Evolutionary conservation across 2,888 invertebrate species (phyloP), one percentile per base, ranked within the genome.

Genomic region (Mythimna vitellina): DNA sequence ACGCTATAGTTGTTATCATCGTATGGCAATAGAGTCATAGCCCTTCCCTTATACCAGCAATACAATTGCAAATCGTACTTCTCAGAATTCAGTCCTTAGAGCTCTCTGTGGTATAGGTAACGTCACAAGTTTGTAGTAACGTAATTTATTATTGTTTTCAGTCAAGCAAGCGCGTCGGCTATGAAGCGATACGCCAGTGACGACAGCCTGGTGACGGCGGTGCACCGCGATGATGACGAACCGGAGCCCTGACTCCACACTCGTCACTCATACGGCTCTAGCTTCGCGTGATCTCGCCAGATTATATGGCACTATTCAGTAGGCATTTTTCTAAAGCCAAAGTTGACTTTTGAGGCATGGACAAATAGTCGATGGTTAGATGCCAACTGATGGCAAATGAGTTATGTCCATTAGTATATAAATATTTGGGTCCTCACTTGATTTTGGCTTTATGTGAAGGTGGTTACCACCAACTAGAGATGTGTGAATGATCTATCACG

Each of bases 121-220:
- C 20, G 32, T 57, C n/a, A 32, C 17, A 57, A 10, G n/a, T 56
- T 57, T n/a, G n/a, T 8, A 7, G 14, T 22, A 22, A 58, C 10
- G 9, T 25, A 20, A 56, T 78, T 14, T 38, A 12, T 53, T 12
- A 22, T 57, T 65, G 64, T 25, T 91, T 91, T 54, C 90, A 96
- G 95, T 67, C 93, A 94, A 87, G 92, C 92, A 20, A 95, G 94
- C 76, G 92, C 93, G 3, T 90, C 92, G 2, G 92, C 93, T 3
- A 79, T 96, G 80, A 96, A 96, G 86, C 93, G 96, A 0, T 96
- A 96, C 73, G 93, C 96, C 4, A 96, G 96, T 69, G 96, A 96
- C 77, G 96, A 96, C 87, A 96, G 96, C 80, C 86, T 96, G 54
- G 95, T 96, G 81, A 94, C 93, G 86, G 95, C 92, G 35, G 92